phyloP scores from a whole-genome alignment of 2,113 vertebrate genomes.

The Colaptes auratus region DNA sequence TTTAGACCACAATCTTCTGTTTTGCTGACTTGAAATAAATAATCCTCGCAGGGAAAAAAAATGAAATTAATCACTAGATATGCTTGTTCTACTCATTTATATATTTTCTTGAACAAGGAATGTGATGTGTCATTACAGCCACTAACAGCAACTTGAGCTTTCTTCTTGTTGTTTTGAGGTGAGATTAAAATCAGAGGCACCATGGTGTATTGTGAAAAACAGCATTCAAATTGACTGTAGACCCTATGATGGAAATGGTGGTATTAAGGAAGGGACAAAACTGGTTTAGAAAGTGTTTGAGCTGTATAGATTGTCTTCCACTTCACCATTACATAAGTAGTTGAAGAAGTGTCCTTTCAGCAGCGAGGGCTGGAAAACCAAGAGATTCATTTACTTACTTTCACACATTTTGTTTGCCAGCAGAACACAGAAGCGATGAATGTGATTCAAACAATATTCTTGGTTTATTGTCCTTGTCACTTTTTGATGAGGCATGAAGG shows the following conservation, averaged over 20 bases:
- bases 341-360: neutral
- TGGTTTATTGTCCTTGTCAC: neutral
- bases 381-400: neutral
- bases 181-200: neutral
- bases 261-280: neutral
- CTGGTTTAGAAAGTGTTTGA: neutral
- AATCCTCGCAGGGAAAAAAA: neutral
- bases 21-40: neutral
- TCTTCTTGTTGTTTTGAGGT: neutral
- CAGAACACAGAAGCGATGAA: neutral
- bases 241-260: neutral
- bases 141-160: neutral
- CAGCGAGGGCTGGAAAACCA: fast-evolving
- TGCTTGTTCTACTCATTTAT: neutral
- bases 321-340: neutral
- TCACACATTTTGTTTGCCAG: neutral
- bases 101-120: neutral
- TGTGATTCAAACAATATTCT: neutral
- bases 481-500: neutral
- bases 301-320: neutral
- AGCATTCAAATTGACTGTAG: neutral
- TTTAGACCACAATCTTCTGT: neutral
- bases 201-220: neutral
- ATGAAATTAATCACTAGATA: neutral
- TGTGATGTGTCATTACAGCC: neutral